phyloP scores from a whole-genome alignment of 2,797 vertebrate species.

The Falco rusticolus region DNA sequence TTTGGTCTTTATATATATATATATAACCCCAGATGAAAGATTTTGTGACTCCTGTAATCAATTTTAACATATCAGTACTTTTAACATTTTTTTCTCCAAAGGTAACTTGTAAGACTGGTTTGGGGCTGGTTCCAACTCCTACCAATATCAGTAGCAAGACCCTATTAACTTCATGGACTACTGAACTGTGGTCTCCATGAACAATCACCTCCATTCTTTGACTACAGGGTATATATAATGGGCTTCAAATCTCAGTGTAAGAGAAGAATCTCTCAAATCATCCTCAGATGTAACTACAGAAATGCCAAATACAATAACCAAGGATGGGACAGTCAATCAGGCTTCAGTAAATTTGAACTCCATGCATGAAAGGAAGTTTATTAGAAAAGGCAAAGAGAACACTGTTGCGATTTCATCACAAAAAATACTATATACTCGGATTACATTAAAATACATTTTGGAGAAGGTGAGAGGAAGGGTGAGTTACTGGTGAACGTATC shows the following conservation, averaged over 20 bases:
- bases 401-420: neutral
- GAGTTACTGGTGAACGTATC: neutral
- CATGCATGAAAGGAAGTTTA: neutral
- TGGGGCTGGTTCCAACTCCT: neutral
- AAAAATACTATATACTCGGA: neutral
- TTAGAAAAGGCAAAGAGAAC: neutral
- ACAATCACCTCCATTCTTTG: neutral
- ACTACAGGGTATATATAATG: neutral
- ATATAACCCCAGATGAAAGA: neutral
- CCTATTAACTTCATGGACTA: neutral
- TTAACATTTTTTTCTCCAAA: neutral
- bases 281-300: neutral
- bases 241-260: neutral
- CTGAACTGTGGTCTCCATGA: neutral
- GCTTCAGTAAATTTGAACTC: neutral
- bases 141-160: neutral
- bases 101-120: neutral
- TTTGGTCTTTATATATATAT: too few relatives aligned
- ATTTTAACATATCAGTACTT: neutral
- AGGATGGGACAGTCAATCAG: neutral
- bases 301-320: neutral
- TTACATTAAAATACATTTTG: neutral
- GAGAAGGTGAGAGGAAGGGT: neutral
- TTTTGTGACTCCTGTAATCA: neutral
- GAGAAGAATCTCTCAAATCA: neutral